Conservation (phyloP, 2,797 vertebrate species). For the Periparus ater region DNA sequence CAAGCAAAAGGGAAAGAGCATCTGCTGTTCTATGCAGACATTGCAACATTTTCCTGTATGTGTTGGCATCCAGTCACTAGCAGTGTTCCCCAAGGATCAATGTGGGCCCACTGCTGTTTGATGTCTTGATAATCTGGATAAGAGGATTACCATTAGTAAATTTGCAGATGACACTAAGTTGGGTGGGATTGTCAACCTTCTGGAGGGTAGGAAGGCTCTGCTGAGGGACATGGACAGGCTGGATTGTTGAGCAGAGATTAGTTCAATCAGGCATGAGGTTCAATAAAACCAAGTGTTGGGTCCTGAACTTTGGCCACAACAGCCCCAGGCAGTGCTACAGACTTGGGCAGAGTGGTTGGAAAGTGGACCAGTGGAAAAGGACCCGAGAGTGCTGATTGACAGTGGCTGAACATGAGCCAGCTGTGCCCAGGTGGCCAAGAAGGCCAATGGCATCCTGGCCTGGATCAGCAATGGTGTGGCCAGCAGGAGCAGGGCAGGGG, state of each 20-base stretch:
- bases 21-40: not conserved
- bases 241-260: not conserved
- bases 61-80: not conserved
- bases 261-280: not conserved
- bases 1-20: not conserved
- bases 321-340: not conserved
- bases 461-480: accelerated
- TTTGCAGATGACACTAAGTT: not conserved
- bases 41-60: not conserved
- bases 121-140: not conserved
- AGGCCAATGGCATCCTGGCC: not conserved
- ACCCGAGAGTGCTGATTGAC: not conserved
- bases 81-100: accelerated
- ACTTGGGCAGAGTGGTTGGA: not conserved
- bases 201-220: not conserved
- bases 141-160: not conserved
- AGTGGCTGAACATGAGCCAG: not conserved
- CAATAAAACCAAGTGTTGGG: not conserved
- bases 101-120: not conserved
- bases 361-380: not conserved
- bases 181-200: too few relatives aligned
- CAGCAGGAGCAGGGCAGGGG: not conserved
- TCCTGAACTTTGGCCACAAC: not conserved
- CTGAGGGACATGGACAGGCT: not conserved
- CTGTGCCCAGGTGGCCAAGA: not conserved